phyloP scores from a whole-genome alignment of 2,113 vertebrate species.

The Sisor rabdophorus region DNA sequence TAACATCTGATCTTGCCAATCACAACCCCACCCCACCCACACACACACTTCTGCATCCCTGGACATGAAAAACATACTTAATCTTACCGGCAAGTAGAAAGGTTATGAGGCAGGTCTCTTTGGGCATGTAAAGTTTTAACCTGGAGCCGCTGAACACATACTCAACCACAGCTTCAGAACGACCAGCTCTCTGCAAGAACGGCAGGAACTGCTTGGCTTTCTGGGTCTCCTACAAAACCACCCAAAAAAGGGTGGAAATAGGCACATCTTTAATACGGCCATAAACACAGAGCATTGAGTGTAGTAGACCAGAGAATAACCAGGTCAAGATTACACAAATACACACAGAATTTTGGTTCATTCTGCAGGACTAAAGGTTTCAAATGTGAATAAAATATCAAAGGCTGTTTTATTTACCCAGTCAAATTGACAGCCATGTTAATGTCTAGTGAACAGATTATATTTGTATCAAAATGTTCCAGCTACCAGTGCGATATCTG shows the following conservation, averaged over 20 bases:
- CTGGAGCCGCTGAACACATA: slow-evolving; percentile 96
- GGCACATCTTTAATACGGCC: not conserved
- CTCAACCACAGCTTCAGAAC: slow-evolving; percentile 93
- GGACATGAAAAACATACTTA: not conserved
- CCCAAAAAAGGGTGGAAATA: not conserved
- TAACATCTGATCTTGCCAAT: not conserved
- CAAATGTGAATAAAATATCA: too few species aligned
- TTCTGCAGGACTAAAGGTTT: too few species aligned
- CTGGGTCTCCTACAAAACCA: slow-evolving; percentile 80
- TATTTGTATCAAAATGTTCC: too few species aligned
- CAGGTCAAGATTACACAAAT: not conserved
- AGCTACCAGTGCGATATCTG: too few species aligned
- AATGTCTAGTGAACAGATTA: too few species aligned
- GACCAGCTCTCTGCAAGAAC: slow-evolving; percentile 91
- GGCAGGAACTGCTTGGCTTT: slow-evolving; percentile 97
- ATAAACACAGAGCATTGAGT: not conserved
- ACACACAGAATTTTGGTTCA: too few species aligned
- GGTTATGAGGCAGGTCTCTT: slow-evolving; percentile 97
- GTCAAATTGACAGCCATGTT: too few species aligned
- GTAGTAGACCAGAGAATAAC: too few species aligned
- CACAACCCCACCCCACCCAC: not conserved
- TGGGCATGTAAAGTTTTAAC: slow-evolving; percentile 95
- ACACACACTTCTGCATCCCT: not conserved
- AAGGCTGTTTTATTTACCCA: too few species aligned
- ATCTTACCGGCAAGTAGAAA: slow-evolving; percentile 91